Base-by-base conservation (phyloP, 2,888 invertebrate genomes). In the Cremastobaeus sp. region DNA sequence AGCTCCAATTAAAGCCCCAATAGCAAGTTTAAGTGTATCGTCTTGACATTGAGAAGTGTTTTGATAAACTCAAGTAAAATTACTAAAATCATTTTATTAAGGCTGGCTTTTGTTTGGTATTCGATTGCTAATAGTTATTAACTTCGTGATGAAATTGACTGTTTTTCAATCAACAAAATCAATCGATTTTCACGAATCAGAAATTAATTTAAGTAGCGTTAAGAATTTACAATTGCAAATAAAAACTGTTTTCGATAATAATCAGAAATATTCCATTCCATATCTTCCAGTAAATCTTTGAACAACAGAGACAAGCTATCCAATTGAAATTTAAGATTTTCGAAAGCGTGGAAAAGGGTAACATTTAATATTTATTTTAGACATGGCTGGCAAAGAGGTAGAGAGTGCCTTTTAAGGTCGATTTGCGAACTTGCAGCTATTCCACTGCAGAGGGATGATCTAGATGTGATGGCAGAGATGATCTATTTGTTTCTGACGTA, bases 401-500 rank as follows among this genome's bases (percentile, higher is more conserved):
- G 89, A 45, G 86, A 88, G 21, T 93, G 93, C 83, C 88, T 93
- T 68, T 88, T 92, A 74, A 89, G 92, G 76, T 89, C 91, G 45
- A 92, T 93, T 81, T 93, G 93, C 81, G 93, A 93, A 84, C 90
- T 91, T 64, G 89, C 91, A 48, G 89, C 88, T 43, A 85, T 88
- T 12, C 90, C 90, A 57, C 87, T 91, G 71, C 90, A 90, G 57
- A 86, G 89, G 69, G 89, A 90, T 80, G 92, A 92, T 14, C 90
- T 90, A 52, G 87, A 93, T 34, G 81, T 93, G 57, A 91, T 93
- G 18, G 92, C 92, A 65, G 93, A 94, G 85, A 87, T 94, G 34
- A 88, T 93, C 32, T 91, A 90, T 70, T 91, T 92, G 78, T 87
- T 93, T 17, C 89, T 94, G 43, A 93, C 93, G 94, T 94, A 88